These are phyloP conservation scores for Ciconia stormi DNA, from an alignment of 2,113 vertebrate species.

Conservation along the genomic window DNA sequence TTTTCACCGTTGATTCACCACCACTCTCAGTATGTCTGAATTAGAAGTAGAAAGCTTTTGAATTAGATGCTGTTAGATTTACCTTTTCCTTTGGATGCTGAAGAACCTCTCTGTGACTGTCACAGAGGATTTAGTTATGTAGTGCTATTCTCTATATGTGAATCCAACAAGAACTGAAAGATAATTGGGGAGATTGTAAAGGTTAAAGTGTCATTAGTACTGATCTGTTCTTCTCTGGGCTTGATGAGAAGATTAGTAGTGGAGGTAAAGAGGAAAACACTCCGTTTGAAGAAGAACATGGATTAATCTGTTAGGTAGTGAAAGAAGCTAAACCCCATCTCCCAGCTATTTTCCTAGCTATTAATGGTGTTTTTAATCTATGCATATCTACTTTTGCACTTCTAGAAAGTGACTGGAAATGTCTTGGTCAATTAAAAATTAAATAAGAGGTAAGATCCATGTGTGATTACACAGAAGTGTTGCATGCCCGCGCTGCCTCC, in stretches of 20 bases:
- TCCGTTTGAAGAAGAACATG: background rate
- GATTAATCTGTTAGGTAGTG: background rate
- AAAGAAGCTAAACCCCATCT: background rate
- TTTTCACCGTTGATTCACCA: background rate
- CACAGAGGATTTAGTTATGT: background rate
- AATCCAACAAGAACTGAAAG: background rate
- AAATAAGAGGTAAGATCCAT: background rate
- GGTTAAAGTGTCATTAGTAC: background rate
- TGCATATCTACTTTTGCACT: background rate
- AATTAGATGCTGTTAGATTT: background rate
- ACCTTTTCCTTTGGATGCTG: background rate
- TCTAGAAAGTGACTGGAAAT: background rate
- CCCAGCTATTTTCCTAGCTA: background rate
- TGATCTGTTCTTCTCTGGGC: background rate
- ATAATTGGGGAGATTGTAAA: background rate
- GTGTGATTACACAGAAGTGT: background rate
- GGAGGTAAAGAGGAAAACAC: background rate
- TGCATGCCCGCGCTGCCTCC: accelerated
- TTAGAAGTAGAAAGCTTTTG: background rate
- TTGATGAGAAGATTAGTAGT: background rate
- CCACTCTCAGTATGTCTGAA: background rate
- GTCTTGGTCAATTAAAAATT: background rate
- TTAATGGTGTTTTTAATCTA: background rate
- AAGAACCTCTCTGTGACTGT: background rate
- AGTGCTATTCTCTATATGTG: background rate